Evolutionary conservation across 2,888 invertebrate species (phyloP).

Genomic region (Boloria euphrosyne): DNA sequence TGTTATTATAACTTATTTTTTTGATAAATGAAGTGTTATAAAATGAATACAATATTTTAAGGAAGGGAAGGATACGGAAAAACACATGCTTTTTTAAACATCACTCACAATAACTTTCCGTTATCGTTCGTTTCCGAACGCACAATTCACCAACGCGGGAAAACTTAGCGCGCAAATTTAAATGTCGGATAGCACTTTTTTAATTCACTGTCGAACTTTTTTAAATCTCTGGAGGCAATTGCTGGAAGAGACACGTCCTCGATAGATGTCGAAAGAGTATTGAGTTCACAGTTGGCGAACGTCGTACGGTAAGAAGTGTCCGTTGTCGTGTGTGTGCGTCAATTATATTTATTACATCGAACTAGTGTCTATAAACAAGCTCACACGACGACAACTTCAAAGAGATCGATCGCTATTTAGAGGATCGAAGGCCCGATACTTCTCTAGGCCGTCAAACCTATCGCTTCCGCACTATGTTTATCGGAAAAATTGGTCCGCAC

Average conservation of each 20-base stretch:
- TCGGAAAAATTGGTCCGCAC: conserved; percentile 33
- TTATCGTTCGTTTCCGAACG: conserved; percentile 51
- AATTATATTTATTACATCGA: conserved; percentile 80
- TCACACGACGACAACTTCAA: conserved; percentile 71
- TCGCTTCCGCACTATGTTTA: conserved; percentile 37
- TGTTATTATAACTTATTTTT: neutral
- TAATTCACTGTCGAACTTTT: conserved; percentile 39
- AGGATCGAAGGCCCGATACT: conserved; percentile 57
- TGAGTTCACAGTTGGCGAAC: conserved; percentile 71
- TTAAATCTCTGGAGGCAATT: conserved; percentile 53
- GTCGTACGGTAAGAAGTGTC: conserved; percentile 61
- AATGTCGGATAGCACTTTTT: conserved; percentile 52
- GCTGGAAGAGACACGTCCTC: conserved; percentile 69
- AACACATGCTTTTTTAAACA: conserved; percentile 45
- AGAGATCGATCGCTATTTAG: conserved; percentile 74
- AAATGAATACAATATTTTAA: conserved; percentile 6
- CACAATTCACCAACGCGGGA: conserved; percentile 53
- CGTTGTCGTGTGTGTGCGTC: conserved; percentile 71
- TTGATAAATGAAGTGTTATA: neutral
- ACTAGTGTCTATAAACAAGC: conserved; percentile 72
- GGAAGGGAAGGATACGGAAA: conserved; percentile 27
- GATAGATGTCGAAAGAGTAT: conserved; percentile 74
- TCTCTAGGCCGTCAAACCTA: conserved; percentile 36
- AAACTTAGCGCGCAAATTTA: conserved; percentile 57
- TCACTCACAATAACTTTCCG: conserved; percentile 63